phyloP scores from a whole-genome alignment of 2,797 vertebrate species.

The Scolopax rusticola region DNA sequence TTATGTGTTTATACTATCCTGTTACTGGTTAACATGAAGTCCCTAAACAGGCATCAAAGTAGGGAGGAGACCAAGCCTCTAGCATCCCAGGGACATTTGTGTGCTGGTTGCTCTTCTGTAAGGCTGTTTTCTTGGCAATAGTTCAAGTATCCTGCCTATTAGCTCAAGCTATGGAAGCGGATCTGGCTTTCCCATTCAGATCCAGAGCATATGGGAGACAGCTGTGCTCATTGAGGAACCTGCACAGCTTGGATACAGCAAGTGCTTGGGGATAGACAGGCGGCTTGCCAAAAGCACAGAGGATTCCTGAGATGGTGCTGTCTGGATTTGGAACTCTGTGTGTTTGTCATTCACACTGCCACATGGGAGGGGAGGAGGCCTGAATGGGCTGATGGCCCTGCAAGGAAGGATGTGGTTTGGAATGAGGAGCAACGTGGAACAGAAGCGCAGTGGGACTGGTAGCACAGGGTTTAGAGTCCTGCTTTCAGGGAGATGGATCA shows the following conservation, averaged over 20 bases:
- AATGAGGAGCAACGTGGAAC: neutral
- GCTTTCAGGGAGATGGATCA: neutral
- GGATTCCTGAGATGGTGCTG: neutral
- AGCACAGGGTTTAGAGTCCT: neutral
- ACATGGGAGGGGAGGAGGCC: neutral
- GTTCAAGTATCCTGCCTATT: slow-evolving; percentile 8
- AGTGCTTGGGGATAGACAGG: slow-evolving; percentile 5
- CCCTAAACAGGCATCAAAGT: neutral
- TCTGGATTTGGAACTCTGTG: neutral
- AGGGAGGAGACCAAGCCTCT: neutral
- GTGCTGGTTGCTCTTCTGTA: neutral
- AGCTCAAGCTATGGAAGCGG: neutral
- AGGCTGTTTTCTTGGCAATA: neutral
- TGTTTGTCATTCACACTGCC: neutral
- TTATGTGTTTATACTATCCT: neutral
- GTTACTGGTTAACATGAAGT: neutral
- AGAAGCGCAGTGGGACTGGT: neutral
- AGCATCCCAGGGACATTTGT: neutral
- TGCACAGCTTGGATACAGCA: slow-evolving; percentile 21
- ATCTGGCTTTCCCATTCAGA: neutral
- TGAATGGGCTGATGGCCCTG: neutral
- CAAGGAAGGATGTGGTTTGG: neutral
- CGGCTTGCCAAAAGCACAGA: neutral
- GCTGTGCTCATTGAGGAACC: slow-evolving; percentile 19
- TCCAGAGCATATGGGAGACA: slow-evolving; percentile 29